phyloP scores from a whole-genome alignment of 2,888 invertebrate genomes.

The Formica aserva region DNA sequence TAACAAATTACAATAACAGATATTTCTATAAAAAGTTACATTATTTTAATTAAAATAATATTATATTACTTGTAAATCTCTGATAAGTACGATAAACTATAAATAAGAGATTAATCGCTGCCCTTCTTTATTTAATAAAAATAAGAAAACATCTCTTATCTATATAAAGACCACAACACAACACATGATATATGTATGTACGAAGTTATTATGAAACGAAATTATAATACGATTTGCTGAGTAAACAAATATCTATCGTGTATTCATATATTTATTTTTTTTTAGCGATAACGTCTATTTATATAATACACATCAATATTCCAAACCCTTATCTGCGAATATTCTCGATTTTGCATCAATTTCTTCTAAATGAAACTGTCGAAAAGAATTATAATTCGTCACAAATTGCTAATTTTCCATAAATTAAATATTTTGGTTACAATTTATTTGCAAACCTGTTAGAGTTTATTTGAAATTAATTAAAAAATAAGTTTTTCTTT shows the following conservation, averaged over 20 bases:
- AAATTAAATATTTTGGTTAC: background rate
- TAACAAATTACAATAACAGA: background rate
- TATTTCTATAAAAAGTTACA: background rate
- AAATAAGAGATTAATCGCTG: background rate
- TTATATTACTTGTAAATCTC: background rate
- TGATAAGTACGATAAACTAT: background rate
- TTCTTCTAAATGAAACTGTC: background rate
- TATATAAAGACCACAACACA: background rate
- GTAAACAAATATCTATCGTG: background rate
- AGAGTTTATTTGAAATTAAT: background rate
- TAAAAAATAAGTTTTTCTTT: background rate
- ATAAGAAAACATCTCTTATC: background rate
- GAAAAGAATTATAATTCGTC: background rate
- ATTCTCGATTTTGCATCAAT: background rate
- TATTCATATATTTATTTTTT: background rate
- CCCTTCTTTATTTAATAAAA: background rate
- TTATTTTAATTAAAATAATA: background rate
- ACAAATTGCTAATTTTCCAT: background rate
- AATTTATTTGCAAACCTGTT: background rate
- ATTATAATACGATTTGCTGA: background rate
- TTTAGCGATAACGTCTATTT: background rate
- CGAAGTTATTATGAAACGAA: background rate
- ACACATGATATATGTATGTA: background rate
- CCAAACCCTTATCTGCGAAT: no score
- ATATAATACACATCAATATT: background rate